Evolutionary conservation across 64 coral and sea anemone species (phyloP).

Genomic region (Hydrozoanthus tunicans): DNA sequence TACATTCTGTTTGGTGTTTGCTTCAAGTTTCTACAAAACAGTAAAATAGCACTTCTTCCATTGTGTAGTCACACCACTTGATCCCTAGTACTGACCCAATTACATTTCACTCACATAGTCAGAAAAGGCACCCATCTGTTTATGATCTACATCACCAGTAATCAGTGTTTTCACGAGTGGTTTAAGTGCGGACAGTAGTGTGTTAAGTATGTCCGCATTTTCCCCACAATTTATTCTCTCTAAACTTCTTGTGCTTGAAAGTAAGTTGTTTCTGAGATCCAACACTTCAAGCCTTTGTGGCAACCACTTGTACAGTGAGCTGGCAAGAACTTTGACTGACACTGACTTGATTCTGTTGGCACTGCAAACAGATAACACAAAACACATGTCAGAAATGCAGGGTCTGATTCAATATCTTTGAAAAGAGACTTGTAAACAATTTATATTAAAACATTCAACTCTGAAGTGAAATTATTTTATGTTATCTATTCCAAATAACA

Average conservation of each 20-base stretch:
- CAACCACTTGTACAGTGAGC: constrained; percentile 2
- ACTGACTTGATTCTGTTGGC: constrained; percentile 19
- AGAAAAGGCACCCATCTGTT: not conserved
- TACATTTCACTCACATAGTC: constrained; percentile 52
- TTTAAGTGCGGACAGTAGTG: not conserved
- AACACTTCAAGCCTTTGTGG: constrained; percentile 39
- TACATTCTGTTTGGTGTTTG: too few species aligned
- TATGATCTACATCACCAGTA: not conserved
- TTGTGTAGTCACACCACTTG: too few species aligned
- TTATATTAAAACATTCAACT: too few species aligned
- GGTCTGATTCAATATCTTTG: not conserved
- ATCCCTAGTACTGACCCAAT: too few species aligned
- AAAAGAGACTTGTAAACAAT: too few species aligned
- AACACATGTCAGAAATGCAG: not conserved
- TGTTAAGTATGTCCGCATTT: not conserved
- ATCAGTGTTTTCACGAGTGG: constrained; percentile 20
- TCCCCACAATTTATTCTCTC: not conserved
- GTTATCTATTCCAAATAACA: too few species aligned
- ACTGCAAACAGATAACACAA: not conserved
- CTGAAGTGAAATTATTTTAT: too few species aligned
- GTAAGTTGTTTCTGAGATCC: constrained; percentile 10
- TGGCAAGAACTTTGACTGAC: constrained; percentile 18
- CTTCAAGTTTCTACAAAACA: too few species aligned
- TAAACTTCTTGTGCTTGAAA: not conserved
- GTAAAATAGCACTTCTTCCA: too few species aligned